Base-by-base conservation (phyloP, 2,888 invertebrate species). In the Callinectes sapidus region DNA sequence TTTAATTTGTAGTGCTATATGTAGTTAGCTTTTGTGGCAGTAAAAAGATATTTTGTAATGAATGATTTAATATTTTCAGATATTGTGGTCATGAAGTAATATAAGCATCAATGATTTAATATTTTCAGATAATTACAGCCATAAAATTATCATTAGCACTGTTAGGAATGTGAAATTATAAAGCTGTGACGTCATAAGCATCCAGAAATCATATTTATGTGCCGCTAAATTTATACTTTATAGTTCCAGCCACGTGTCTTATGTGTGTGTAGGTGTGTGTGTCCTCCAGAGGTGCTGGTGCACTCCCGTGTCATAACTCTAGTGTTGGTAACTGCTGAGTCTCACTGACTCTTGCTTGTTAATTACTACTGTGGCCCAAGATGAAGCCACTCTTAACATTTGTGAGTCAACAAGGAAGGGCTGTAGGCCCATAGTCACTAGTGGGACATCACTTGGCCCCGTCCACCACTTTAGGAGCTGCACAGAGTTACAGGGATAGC, bases 161-260 rank as follows among this genome's bases (percentile, higher is more conserved):
- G 81, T 35, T 81, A 85, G 90, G 81, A 71, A 85, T 39, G n/a
- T 71, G n/a, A 39, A 61, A 61, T 61, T 55, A 81, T 35, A n/a
- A 89, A 89, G 28, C 86, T 55, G 42, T 71, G 71, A 89, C 35
- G 71, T 42, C 66, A 54, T 85, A 16, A 55, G 86, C 77, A 89
- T 89, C 85, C 89, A 89, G 61, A 91, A 91, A 91, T 91, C 91
- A 91, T 89, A 89, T 85, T 61, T 39, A 85, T 92, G 89, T 92
- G 92, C 92, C 92, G 89, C 92, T 71, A 39, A 77, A 92, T 85
- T 92, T 91, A 81, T 91, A 91, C 87, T 87, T 91, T 92, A 92
- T 92, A 92, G 92, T 92, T 92, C 92, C 92, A 92, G 92, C 89
- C 85, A 92, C 89, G 92, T 92, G 92, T 92, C 92, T 92, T 92